Evolutionary conservation across 2,888 invertebrate genomes (phyloP).

Genomic region (Drosophila leonis): DNA sequence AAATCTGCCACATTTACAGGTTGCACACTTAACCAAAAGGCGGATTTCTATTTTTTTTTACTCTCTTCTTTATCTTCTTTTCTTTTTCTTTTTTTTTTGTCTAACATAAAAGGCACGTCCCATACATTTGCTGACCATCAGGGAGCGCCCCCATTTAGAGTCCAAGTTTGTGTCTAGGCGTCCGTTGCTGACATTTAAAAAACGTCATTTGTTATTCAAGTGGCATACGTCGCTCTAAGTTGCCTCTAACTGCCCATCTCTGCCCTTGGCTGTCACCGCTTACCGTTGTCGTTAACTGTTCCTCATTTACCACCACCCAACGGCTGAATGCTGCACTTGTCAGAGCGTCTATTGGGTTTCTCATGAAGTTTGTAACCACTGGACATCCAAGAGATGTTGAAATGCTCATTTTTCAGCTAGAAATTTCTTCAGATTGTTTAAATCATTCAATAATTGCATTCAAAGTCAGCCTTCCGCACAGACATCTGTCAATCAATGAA

Average conservation of each 20-base stretch:
- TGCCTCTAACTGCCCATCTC: slow-evolving; percentile 71
- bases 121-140: slow-evolving; percentile 77
- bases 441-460: not conserved
- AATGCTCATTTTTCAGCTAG: too few species aligned
- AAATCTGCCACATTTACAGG: slow-evolving; percentile 70
- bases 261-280: slow-evolving; percentile 46
- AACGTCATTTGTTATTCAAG: slow-evolving; percentile 82
- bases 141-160: slow-evolving; percentile 27
- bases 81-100: slow-evolving; percentile 53
- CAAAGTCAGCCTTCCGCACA: too few species aligned
- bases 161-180: slow-evolving; percentile 29
- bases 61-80: not conserved
- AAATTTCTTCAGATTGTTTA: too few species aligned
- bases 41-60: not conserved
- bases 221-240: slow-evolving; percentile 82
- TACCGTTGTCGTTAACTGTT: slow-evolving; percentile 55
- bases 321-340: not conserved
- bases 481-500: not conserved
- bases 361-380: not conserved
- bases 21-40: slow-evolving; percentile 70
- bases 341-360: not conserved
- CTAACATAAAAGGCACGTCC: slow-evolving; percentile 63
- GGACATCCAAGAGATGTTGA: not conserved
- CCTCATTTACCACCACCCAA: slow-evolving; percentile 24
- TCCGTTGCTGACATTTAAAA: slow-evolving; percentile 77